Evolutionary conservation across 2,113 vertebrate species (phyloP).

Genomic region (Mus pahari): DNA sequence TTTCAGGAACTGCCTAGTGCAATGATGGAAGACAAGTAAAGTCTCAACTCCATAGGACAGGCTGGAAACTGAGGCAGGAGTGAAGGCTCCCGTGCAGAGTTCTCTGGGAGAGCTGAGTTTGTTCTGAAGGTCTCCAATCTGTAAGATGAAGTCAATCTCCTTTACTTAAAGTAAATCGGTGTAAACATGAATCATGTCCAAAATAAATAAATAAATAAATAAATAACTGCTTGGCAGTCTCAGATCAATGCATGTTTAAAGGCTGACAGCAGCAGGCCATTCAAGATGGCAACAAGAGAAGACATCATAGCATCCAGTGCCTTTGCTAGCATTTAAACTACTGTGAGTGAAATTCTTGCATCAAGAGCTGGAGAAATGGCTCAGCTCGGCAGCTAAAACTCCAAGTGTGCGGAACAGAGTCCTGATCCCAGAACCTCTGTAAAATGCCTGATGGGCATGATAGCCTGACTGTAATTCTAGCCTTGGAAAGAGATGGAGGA

Average conservation of each 20-base stretch:
- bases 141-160: neutral
- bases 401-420: too few relatives aligned
- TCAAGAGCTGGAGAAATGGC: too few relatives aligned
- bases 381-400: neutral
- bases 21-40: neutral
- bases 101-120: neutral
- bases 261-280: accelerated
- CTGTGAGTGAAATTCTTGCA: neutral
- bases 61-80: neutral
- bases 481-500: neutral
- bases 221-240: neutral
- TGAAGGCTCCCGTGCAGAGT: neutral
- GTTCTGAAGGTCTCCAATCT: neutral
- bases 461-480: neutral
- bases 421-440: neutral
- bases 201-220: too few relatives aligned
- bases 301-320: neutral
- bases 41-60: neutral
- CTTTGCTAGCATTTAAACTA: neutral
- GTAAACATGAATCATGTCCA: neutral
- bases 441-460: neutral
- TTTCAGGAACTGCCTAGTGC: neutral
- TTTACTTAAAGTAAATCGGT: neutral
- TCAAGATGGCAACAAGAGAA: too few relatives aligned
- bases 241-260: too few relatives aligned